phyloP scores from a whole-genome alignment of 2,113 vertebrate species.

The Sinocyclocheilus rhinocerous region DNA sequence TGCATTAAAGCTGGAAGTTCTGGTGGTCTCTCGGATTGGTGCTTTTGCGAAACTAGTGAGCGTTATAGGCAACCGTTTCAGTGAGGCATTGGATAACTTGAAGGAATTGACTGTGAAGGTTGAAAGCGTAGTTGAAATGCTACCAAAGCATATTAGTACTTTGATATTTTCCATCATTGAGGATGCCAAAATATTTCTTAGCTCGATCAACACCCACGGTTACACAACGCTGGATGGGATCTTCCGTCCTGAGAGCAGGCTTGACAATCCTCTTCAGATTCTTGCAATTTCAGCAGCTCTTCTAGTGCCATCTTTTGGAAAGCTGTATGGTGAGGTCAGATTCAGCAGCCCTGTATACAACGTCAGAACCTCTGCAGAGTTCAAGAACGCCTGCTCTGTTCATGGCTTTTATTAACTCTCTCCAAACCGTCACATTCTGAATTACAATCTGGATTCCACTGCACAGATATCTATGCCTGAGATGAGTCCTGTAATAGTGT shows the following conservation, averaged over 20 bases:
- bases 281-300: conserved; percentile 80
- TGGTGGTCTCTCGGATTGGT: conserved; percentile 54
- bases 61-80: conserved; percentile 69
- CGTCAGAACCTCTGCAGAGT: conserved; percentile 74
- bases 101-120: conserved; percentile 69
- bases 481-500: too few species aligned
- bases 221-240: conserved; percentile 75
- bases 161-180: conserved; percentile 71
- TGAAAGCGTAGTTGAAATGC: conserved; percentile 63
- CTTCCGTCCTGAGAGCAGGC: conserved; percentile 67
- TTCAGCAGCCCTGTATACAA: conserved; percentile 82
- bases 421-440: neutral
- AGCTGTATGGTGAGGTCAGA: conserved; percentile 79
- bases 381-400: conserved; percentile 82
- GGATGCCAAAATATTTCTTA: conserved; percentile 67
- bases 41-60: conserved; percentile 67
- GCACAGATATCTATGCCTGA: too few species aligned
- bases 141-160: conserved; percentile 70
- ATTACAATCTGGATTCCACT: too few species aligned
- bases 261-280: conserved; percentile 72
- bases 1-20: conserved; percentile 76
- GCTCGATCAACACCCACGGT: conserved; percentile 61
- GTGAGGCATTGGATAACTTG: conserved; percentile 60
- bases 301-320: conserved; percentile 83
- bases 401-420: conserved; percentile 74